A percentile compares a stretch with the other conserved stretches of the same genome.
Evolutionary conservation across 2,113 vertebrate species (phyloP).

Genomic region (Nematolebias whitei): DNA sequence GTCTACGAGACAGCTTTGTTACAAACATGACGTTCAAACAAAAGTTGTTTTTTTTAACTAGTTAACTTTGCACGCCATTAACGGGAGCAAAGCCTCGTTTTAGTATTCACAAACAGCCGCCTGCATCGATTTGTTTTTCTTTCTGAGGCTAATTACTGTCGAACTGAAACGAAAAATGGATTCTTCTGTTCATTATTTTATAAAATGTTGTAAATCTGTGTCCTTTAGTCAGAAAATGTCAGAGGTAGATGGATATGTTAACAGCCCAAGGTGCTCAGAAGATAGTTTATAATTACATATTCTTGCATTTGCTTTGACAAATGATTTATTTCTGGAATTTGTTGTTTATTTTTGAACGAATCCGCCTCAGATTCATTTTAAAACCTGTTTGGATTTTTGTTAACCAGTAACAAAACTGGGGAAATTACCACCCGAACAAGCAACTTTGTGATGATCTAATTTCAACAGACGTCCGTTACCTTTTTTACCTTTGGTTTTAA

Average conservation of each 20-base stretch:
- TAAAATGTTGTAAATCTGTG: conserved; percentile 8
- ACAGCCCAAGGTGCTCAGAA: background rate
- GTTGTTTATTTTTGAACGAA: background rate
- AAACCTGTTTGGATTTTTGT: background rate
- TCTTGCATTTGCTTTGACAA: background rate
- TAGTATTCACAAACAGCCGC: conserved; percentile 17
- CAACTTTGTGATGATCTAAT: background rate
- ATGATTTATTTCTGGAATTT: too few species aligned
- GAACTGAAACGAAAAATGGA: conserved; percentile 4
- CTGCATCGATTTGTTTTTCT: conserved; percentile 22
- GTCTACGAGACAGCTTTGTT: conserved; percentile 55
- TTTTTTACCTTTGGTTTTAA: conserved; percentile 4
- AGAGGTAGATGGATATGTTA: background rate
- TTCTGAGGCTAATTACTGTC: conserved; percentile 17
- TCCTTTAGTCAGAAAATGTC: background rate
- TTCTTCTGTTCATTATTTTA: conserved; percentile 1
- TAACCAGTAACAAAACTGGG: background rate
- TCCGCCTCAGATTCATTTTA: background rate
- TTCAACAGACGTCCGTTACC: too few species aligned
- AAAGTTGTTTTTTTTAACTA: conserved; percentile 24
- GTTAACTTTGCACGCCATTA: conserved; percentile 37
- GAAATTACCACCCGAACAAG: background rate
- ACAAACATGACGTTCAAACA: conserved; percentile 48
- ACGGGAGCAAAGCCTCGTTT: conserved; percentile 21
- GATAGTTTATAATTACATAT: background rate